A percentile compares a stretch with the other conserved stretches of the same genome.
Evolutionary conservation across 2,113 vertebrate genomes (phyloP).

Genomic region (Notarius lentiginosus): DNA sequence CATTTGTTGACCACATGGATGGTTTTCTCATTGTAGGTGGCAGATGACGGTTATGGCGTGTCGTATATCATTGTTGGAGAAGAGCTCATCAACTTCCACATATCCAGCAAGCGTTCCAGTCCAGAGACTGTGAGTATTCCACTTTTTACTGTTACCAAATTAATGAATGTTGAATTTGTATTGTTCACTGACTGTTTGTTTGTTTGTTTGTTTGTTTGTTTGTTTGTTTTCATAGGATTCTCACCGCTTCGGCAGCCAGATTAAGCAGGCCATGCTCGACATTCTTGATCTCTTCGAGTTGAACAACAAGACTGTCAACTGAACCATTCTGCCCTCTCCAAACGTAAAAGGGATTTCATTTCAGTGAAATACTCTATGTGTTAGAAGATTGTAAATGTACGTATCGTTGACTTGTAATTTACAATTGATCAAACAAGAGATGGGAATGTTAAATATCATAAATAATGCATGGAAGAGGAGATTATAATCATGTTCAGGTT

Average conservation of each 20-base stretch:
- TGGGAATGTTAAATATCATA: conserved; percentile 26
- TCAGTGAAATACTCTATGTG: conserved; percentile 43
- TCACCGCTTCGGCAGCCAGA: conserved; percentile 85
- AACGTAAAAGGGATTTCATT: conserved; percentile 26
- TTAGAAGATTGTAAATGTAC: conserved; percentile 46
- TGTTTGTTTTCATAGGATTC: conserved; percentile 77
- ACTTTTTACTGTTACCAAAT: not conserved
- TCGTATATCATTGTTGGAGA: conserved; percentile 92
- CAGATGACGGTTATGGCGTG: conserved; percentile 96
- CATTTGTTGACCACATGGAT: not conserved
- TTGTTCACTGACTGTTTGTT: not conserved
- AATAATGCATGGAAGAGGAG: not conserved
- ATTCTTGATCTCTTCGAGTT: conserved; percentile 78
- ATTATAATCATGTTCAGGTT: conserved; percentile 46
- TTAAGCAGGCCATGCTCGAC: conserved; percentile 84
- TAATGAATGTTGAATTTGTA: not conserved
- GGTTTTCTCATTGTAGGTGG: conserved; percentile 75
- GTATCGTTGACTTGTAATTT: conserved; percentile 53
- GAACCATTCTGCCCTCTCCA: conserved; percentile 51
- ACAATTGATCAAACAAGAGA: conserved; percentile 54
- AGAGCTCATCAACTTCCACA: conserved; percentile 88
- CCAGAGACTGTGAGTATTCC: conserved; percentile 83
- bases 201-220: not conserved
- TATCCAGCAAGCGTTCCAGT: conserved; percentile 94
- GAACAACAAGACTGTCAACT: conserved; percentile 76